phyloP scores from a whole-genome alignment of 2,888 invertebrate genomes.

The Sesia bembeciformis region DNA sequence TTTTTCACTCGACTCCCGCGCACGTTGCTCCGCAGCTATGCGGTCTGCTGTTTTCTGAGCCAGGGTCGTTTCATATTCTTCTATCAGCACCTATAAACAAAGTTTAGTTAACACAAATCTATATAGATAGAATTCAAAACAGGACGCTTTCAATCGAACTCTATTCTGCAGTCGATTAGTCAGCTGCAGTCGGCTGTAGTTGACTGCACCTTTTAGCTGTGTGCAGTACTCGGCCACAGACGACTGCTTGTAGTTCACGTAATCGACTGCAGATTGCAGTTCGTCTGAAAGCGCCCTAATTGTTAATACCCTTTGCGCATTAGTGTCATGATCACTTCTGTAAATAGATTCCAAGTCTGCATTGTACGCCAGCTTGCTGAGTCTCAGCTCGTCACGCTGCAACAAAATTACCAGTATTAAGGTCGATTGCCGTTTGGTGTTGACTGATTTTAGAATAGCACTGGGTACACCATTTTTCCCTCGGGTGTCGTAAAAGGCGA shows the following conservation, averaged over 20 bases:
- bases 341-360: slow-evolving; percentile 74
- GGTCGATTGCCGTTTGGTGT: too few relatives aligned
- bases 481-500: too few relatives aligned
- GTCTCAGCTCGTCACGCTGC: slow-evolving; percentile 46
- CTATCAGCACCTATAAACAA: slow-evolving; percentile 50
- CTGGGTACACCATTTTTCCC: too few relatives aligned
- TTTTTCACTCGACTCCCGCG: slow-evolving; percentile 55
- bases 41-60: slow-evolving; percentile 64
- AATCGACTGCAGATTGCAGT: too few relatives aligned
- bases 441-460: too few relatives aligned
- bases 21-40: slow-evolving; percentile 61
- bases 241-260: too few relatives aligned
- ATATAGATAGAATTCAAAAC: too few relatives aligned
- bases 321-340: slow-evolving; percentile 73
- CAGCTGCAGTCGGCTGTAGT: too few relatives aligned
- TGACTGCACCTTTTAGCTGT: too few relatives aligned
- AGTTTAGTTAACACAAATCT: neutral
- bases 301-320: slow-evolving; percentile 72
- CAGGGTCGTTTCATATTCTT: slow-evolving; percentile 70
- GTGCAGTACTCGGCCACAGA: too few relatives aligned
- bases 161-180: too few relatives aligned
- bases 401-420: slow-evolving; percentile 7
- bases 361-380: slow-evolving; percentile 50
- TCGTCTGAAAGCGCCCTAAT: neutral
- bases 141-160: too few relatives aligned